Percentiles rank a stretch among this genome's conserved stretches.
phyloP scores from a whole-genome alignment of 2,113 vertebrate genomes.

The Brachypteracias leptosomus region DNA sequence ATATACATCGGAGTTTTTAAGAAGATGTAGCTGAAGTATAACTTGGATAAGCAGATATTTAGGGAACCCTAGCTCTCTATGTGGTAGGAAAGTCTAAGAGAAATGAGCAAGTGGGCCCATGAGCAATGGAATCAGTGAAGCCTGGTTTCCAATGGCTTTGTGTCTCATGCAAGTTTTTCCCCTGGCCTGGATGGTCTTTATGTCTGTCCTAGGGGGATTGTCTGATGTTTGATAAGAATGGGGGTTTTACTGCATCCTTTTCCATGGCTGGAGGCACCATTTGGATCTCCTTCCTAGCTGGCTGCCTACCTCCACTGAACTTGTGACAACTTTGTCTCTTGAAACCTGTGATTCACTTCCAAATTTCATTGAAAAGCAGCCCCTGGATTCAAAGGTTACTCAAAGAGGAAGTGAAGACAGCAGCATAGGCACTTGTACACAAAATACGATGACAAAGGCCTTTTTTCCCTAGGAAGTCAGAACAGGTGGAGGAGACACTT shows the following conservation, averaged over 20 bases:
- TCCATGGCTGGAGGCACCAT: background rate
- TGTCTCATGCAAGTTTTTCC: background rate
- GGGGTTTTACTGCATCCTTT: background rate
- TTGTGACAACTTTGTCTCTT: background rate
- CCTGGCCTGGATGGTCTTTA: background rate
- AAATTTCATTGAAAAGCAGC: background rate
- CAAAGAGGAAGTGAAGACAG: constrained; percentile 23
- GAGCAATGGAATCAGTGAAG: background rate
- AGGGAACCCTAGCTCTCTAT: background rate
- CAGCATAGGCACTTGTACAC: background rate
- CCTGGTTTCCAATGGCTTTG: background rate
- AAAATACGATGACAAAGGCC: background rate
- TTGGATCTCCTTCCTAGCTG: background rate
- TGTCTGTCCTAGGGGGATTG: background rate
- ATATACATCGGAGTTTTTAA: background rate
- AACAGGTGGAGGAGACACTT: background rate
- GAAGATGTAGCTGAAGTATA: background rate
- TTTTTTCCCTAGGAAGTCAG: background rate
- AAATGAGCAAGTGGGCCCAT: background rate
- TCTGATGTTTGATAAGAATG: background rate
- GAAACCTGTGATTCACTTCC: background rate
- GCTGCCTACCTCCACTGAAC: background rate
- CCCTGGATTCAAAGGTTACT: background rate
- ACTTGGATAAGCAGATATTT: background rate
- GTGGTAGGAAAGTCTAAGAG: background rate